Evolutionary conservation across 2,888 invertebrate genomes (phyloP).

Genomic region (Chrysotoxum bicinctum): DNA sequence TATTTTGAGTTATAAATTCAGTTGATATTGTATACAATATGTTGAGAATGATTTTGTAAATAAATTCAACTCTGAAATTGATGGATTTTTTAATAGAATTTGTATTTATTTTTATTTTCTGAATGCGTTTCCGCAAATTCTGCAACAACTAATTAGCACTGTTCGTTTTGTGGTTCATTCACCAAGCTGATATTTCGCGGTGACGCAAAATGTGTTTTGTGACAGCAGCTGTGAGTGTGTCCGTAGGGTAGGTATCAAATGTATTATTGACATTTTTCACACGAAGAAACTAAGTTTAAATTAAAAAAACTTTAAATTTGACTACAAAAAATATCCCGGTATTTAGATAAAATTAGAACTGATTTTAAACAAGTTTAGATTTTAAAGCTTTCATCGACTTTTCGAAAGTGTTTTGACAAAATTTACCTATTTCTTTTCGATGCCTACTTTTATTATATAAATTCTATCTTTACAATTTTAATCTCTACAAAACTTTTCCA

Average conservation of each 20-base stretch:
- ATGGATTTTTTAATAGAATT: constrained; percentile 10
- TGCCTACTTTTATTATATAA: too few species aligned
- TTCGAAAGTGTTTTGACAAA: too few species aligned
- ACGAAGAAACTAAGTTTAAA: too few species aligned
- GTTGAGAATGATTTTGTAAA: constrained; percentile 3
- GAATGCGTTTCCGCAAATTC: constrained; percentile 60
- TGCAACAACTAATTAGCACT: constrained; percentile 69
- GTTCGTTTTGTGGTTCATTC: constrained; percentile 38
- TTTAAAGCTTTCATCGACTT: too few species aligned
- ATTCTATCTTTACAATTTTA: too few species aligned
- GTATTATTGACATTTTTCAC: too few species aligned
- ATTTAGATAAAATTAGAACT: too few species aligned
- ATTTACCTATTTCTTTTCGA: too few species aligned
- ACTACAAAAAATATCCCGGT: too few species aligned
- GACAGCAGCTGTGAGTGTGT: constrained; percentile 55
- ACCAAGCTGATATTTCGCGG: constrained; percentile 58
- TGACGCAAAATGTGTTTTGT: constrained; percentile 58
- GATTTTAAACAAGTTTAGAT: too few species aligned
- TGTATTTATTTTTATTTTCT: constrained; percentile 52
- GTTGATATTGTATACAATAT: not conserved
- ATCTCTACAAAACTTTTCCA: too few species aligned
- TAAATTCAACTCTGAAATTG: constrained; percentile 30
- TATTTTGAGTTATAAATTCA: not conserved
- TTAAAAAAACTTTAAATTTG: too few species aligned
- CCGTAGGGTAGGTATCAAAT: not conserved